Evolutionary conservation across 2,113 vertebrate genomes (phyloP).

Genomic region (Gavialis gangeticus): DNA sequence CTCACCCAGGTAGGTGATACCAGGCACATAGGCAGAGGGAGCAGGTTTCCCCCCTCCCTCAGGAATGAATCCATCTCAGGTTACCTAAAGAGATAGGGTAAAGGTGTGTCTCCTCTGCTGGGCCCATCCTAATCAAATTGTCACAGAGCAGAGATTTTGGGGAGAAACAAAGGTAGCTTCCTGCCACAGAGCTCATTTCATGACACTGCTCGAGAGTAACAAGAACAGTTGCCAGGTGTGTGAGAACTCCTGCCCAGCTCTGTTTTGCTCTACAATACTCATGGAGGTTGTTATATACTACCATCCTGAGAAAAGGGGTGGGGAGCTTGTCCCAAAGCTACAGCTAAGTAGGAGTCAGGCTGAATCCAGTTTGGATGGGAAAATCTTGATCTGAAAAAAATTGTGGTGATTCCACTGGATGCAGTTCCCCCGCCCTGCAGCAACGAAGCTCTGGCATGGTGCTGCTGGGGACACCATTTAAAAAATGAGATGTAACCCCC

Average conservation of each 20-base stretch:
- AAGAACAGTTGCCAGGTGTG: rapidly evolving
- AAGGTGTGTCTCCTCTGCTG: too few relatives aligned
- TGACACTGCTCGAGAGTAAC: background rate
- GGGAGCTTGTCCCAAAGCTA: background rate
- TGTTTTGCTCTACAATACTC: rapidly evolving
- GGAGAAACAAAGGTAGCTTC: too few relatives aligned
- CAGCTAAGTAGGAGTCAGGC: background rate
- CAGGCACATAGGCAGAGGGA: too few relatives aligned
- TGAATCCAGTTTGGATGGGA: background rate
- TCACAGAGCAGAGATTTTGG: too few relatives aligned
- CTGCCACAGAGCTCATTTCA: rapidly evolving
- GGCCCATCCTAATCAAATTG: too few relatives aligned
- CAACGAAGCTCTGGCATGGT: background rate
- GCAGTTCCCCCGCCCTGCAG: background rate
- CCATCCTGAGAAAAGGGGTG: background rate
- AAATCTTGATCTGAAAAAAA: background rate
- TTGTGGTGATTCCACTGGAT: background rate
- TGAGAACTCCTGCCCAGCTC: background rate
- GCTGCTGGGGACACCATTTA: background rate
- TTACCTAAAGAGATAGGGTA: too few relatives aligned
- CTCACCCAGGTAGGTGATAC: too few relatives aligned
- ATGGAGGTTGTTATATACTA: background rate
- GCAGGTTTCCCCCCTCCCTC: too few relatives aligned
- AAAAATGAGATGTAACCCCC: background rate
- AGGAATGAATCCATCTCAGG: too few relatives aligned